Percentiles rank a stretch among this genome's conserved stretches.
These are phyloP conservation scores for Coleophora flavipennella DNA, from an alignment of 2,888 invertebrate species.

Conservation along the genomic window DNA sequence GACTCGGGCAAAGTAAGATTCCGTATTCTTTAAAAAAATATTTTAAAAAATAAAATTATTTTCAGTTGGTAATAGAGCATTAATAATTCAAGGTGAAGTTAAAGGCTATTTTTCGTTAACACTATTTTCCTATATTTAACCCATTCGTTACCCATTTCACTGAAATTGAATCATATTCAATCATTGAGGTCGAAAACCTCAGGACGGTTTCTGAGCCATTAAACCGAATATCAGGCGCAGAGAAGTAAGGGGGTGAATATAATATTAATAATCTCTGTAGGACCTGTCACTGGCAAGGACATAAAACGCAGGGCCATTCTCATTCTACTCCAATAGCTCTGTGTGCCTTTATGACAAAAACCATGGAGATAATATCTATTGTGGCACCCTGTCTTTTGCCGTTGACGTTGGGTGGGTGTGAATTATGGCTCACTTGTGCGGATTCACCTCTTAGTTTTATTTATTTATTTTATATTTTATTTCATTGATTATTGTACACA, in stretches of 20 bases:
- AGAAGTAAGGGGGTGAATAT: conserved; percentile 26
- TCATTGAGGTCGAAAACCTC: conserved; percentile 4
- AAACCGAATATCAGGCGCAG: conserved; percentile 38
- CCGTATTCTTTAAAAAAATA: no score
- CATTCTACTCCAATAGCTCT: conserved; percentile 12
- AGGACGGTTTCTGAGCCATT: conserved; percentile 30
- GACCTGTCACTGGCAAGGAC: conserved; percentile 25
- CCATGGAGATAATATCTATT: conserved; percentile 31
- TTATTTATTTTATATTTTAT: no score
- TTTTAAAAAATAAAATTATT: no score
- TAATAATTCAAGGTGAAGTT: no score
- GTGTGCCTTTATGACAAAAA: conserved; percentile 22
- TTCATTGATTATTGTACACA: no score
- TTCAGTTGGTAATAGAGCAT: no score
- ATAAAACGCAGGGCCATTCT: conserved; percentile 34
- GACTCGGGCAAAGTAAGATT: no score
- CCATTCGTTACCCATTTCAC: no score
- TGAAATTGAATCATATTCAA: no score
- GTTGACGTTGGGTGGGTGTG: conserved; percentile 22
- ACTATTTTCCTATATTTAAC: no score
- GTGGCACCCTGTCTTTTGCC: conserved; percentile 20
- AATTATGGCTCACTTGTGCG: conserved; percentile 12
- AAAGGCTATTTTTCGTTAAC: no score
- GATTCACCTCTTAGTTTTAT: no score
- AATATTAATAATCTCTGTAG: conserved; percentile 17